Base-by-base conservation (phyloP, 2,113 vertebrate genomes). In the Choloepus hoffmanni region DNA sequence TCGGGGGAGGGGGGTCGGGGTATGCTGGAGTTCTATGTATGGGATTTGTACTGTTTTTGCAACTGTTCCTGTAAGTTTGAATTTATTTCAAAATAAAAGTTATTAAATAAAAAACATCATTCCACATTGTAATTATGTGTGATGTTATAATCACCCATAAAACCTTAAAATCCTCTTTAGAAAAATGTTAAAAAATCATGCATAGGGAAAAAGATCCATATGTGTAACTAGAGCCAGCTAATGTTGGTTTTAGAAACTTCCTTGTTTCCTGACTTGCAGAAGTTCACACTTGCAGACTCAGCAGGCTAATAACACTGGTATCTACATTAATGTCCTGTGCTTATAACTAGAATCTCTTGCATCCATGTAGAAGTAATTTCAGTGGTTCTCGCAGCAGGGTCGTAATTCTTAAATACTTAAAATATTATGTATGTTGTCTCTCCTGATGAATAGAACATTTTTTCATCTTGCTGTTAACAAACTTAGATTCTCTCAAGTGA, bases 341-440 rank as follows among this genome's bases (percentile, higher is more conserved):
- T 94, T 73, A 48, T 84, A 95, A 83, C 89, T 36, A 76, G 90
- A 92, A 36, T 91, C 77, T 95, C 67, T 84, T 28, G 67, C 36
- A 33, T 58, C 58, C 96, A 94, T 4, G 0, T 76, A 92, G 76
- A 95, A 95, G 90, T 90, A 18, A 95, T 95, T 96, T 94, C 85
- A 91, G 90, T 62, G 60, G 93, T 94, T 74, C 89, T 95, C 94
- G 92, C 85, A 94, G 89, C 94, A 93, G 88, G 95, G 65, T 62
- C 55, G 7, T 96, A 92, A 97, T 96, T 98, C 92, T 97, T 95
- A 97, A 97, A 96, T 95, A 97, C 92, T 97, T 97, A 92, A 97
- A 95, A 97, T 95, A 94, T 94, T 96, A 94, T 93, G 93, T 48
- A 85, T 87, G 92, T 88, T 96, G 93, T 94, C 91, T 95, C 67